phyloP scores from a whole-genome alignment of 1,140 invertebrate genomes.

The Triops cancriformis region DNA sequence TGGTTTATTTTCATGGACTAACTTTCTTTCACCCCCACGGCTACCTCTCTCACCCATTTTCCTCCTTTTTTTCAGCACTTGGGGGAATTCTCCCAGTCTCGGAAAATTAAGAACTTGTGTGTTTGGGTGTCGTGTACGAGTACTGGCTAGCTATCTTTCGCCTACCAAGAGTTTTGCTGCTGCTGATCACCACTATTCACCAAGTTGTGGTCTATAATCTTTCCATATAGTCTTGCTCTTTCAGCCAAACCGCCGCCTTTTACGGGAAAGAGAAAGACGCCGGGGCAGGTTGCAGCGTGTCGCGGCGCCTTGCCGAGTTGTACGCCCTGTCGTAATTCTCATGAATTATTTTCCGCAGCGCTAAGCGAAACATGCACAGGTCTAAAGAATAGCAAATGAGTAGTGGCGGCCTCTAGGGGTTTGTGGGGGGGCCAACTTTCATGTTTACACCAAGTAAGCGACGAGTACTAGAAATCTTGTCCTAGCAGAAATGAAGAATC shows the following conservation, averaged over 20 bases:
- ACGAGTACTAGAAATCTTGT: no score
- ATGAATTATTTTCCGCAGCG: no score
- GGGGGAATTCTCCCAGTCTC: neutral
- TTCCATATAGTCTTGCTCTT: neutral
- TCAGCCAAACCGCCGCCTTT: neutral
- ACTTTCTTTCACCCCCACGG: no score
- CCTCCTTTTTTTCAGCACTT: neutral
- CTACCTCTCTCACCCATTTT: no score
- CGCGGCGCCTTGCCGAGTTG: no score
- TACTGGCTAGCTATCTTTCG: neutral
- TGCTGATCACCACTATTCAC: conserved; percentile 3
- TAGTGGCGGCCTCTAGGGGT: no score
- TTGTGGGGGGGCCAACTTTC: no score
- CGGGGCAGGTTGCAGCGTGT: neutral
- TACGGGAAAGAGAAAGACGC: neutral
- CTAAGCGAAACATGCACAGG: no score
- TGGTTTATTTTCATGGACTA: neutral
- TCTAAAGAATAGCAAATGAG: no score
- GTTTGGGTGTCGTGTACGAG: neutral
- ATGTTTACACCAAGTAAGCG: no score
- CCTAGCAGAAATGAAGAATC: no score
- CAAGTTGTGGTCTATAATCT: neutral
- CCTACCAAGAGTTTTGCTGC: neutral
- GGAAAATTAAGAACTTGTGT: neutral
- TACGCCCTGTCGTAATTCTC: no score